Evolutionary conservation across 1,140 invertebrate species (phyloP), one percentile per base, ranked within the genome.

Genomic region (Delia radicum): DNA sequence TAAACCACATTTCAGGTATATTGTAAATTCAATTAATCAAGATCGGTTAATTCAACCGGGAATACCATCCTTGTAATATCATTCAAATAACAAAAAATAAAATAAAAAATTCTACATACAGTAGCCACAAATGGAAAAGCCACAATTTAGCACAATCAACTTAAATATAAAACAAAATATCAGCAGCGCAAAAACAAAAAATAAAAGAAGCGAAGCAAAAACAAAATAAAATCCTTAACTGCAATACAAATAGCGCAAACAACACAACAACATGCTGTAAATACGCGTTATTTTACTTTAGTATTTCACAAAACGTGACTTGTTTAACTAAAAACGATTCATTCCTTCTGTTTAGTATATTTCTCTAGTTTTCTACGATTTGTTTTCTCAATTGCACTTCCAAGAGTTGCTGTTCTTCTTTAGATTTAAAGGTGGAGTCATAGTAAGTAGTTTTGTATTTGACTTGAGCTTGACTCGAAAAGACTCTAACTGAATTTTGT

Each of bases 261-360:
- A 55, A 55, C 48, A 33, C 65, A n/a, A n/a, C n/a, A n/a, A n/a
- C n/a, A 69, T 69, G 65, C 29, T 31, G 65, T 27, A 69, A 33
- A 69, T 69, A 69, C 65, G 65, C 65, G 29, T 69, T 69, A 69
- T 69, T 69, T 69, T 69, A 2, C 65, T 69, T 69, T 24, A 69
- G 29, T 21, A 69, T 33, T 69, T 69, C 24, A 55, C 48, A 55
- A 33, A 69, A 69, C 65, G 65, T 69, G 65, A 69, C 65, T 69
- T 69, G 65, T 69, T 18, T 69, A 18, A 24, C 24, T 15, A 69
- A 55, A 18, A 55, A 55, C 18, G 24, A 21, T 55, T 55, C 2
- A 18, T 21, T 55, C 24, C n/a, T 55, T 37, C 21, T 55, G 12
- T 55, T 55, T 55, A 21, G n/a, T 55, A 55, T 15, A 55, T 55